Base-by-base conservation (phyloP, 2,797 vertebrate genomes). In the Yasuhikotakia modesta region DNA sequence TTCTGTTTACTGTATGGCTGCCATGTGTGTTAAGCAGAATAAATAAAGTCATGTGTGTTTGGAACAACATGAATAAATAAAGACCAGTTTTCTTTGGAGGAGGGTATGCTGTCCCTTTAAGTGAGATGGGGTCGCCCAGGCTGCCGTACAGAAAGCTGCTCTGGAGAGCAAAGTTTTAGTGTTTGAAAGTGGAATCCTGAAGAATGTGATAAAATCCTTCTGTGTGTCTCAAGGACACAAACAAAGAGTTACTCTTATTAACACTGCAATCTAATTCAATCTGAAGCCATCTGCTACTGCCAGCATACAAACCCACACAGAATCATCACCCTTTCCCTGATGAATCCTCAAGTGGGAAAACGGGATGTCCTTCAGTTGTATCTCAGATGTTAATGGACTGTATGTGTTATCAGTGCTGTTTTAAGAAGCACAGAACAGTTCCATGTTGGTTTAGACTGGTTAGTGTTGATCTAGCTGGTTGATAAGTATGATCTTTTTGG, bases 211-310 rank as follows among this genome's bases (percentile, higher is more conserved):
- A 22, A 58, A 13, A 45, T 58, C 63, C 39, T 63, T 46, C 58
- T 67, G 30, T 43, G 50, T 27, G 43, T 69, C 76, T 79, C 83
- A 87, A 86, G 82, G 79, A 83, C 80, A 76, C 52, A 73, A 67
- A 68, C 58, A 79, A 85, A 86, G 82, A 80, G 79, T 82, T 82
- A 73, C 74, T 82, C 76, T 81, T 83, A 81, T 87, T 83, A 85
- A 80, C 85, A 73, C 77, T 73, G 74, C 80, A 85, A 81, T 86
- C 77, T 83, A 86, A 86, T 85, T 86, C 73, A 83, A 82, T 86
- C 83, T 85, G 50, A 67, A 81, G 75, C 80, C 82, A 86, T 85
- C 84, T 88, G 86, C 79, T 73, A 80, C 73, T 76, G 71, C 68
- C 77, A 78, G 78, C 70, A 84, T 79, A 67, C 77, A 82, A 79